Conservation (phyloP, 2,113 vertebrate genomes). For the Platanista minor region DNA sequence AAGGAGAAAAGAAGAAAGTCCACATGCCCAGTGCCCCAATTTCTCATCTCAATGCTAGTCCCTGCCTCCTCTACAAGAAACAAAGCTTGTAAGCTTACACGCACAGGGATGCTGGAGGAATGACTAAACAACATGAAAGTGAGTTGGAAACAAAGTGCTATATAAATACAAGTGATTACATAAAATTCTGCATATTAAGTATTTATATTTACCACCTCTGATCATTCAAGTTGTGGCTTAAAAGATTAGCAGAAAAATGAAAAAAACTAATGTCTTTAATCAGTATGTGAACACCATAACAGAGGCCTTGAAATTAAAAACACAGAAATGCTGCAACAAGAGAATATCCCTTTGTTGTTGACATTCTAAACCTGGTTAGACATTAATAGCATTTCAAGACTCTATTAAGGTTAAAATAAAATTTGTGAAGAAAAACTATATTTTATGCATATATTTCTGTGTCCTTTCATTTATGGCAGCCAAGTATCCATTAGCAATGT, state of each 20-base stretch:
- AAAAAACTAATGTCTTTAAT: not conserved
- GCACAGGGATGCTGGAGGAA: not conserved
- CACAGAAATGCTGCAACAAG: not conserved
- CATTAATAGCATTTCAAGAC: not conserved
- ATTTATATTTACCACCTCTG: conserved; percentile 42
- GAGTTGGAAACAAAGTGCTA: not conserved
- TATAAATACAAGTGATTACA: conserved; percentile 25
- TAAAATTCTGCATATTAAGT: conserved; percentile 30
- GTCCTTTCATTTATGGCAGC: not conserved
- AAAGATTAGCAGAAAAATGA: conserved; percentile 17
- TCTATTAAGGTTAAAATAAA: conserved; percentile 40
- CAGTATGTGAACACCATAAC: not conserved
- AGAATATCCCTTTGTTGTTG: not conserved
- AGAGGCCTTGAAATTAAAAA: conserved; percentile 19
- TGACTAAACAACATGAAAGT: not conserved
- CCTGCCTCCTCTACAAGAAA: not conserved
- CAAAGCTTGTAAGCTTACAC: not conserved
- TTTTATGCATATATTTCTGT: not conserved
- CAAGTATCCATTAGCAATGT: not conserved
- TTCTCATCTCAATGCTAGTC: not conserved
- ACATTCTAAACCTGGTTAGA: conserved; percentile 29
- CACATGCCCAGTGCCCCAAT: not conserved
- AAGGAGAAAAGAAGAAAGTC: not conserved
- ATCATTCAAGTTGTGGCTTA: not conserved
- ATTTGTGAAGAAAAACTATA: not conserved